phyloP scores from a whole-genome alignment of 2,888 invertebrate species.

The Oxycera nigricornis region DNA sequence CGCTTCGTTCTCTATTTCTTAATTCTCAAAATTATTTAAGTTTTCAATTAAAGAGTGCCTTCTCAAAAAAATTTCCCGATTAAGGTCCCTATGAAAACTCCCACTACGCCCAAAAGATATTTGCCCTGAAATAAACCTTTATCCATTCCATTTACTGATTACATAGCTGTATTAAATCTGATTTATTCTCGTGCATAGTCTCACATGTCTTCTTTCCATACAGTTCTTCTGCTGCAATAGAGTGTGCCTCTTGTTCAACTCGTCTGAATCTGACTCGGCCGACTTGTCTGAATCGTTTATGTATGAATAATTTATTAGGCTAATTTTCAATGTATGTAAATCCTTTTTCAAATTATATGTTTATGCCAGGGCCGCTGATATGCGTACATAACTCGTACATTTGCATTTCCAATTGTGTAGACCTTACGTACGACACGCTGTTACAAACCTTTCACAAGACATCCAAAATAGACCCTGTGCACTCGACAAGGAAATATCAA shows the following conservation, averaged over 20 bases:
- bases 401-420: constrained; percentile 36
- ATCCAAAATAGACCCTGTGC: not conserved
- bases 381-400: constrained; percentile 32
- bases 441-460: not conserved
- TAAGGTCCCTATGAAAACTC: no score
- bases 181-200: not conserved
- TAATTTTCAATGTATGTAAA: constrained; percentile 37
- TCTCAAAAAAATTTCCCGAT: no score
- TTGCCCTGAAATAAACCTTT: not conserved
- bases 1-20: no score
- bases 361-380: constrained; percentile 23
- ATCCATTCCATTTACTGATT: not conserved
- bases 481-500: constrained; percentile 28
- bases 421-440: constrained; percentile 7
- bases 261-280: not conserved
- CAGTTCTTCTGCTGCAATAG: constrained; percentile 7
- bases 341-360: constrained; percentile 37
- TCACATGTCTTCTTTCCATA: not conserved
- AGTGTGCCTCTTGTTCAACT: not conserved
- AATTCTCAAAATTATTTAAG: no score
- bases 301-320: constrained; percentile 39
- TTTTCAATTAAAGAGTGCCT: no score
- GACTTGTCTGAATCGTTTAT: constrained; percentile 8
- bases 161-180: not conserved
- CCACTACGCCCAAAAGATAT: no score